These are phyloP conservation scores for Diuraphis noxia DNA, from an alignment of 1,140 invertebrate genomes.

Conservation along the genomic window DNA sequence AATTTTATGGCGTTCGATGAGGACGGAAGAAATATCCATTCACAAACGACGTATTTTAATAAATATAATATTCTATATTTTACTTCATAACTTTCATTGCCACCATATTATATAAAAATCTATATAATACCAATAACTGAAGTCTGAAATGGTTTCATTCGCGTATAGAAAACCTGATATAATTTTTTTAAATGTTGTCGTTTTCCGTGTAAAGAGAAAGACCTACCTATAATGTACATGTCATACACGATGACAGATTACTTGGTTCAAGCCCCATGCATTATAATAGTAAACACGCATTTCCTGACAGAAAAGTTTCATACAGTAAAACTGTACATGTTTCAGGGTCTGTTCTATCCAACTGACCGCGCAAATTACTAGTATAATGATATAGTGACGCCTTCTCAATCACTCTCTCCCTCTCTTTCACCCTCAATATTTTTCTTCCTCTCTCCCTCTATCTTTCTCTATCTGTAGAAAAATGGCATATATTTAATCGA, in stretches of 20 bases:
- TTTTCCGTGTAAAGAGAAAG: not conserved
- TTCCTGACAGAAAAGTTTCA: not conserved
- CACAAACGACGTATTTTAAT: not conserved
- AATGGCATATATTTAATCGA: slow-evolving; percentile 9
- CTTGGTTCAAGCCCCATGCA: not conserved
- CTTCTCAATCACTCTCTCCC: not conserved
- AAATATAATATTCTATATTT: not conserved
- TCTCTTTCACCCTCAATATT: not conserved
- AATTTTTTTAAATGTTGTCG: not conserved
- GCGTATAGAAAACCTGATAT: not conserved
- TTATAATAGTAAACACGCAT: not conserved
- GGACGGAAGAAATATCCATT: not conserved
- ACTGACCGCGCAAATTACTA: not conserved
- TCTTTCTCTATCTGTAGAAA: not conserved
- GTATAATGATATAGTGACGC: not conserved
- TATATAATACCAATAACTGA: not conserved
- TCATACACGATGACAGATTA: not conserved
- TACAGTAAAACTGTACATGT: not conserved
- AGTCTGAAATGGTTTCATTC: not conserved
- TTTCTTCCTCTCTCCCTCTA: not conserved
- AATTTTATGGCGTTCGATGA: not conserved
- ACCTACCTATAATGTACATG: not conserved
- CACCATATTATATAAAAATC: not conserved
- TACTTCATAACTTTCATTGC: not conserved
- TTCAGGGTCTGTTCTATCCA: not conserved